These are phyloP conservation scores for Anthophora plumipes DNA, from an alignment of 2,888 invertebrate species.

Conservation along the genomic window DNA sequence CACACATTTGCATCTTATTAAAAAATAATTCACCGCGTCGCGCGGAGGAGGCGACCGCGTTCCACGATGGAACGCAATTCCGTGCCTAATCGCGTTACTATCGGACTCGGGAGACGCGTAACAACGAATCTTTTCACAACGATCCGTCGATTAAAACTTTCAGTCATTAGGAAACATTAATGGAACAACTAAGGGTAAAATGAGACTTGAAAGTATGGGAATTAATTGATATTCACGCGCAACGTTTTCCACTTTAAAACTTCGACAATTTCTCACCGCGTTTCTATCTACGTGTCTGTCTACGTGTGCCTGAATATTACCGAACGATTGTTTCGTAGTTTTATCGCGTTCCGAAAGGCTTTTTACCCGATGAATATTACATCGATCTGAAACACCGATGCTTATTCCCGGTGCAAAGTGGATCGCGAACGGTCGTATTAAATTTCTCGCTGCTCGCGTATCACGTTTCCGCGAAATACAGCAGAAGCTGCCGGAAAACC, in stretches of 20 bases:
- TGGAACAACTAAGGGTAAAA: neutral
- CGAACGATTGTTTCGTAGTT: neutral
- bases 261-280: too few species aligned
- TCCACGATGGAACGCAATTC: neutral
- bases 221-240: conserved; percentile 7
- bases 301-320: neutral
- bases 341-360: neutral
- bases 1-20: conserved; percentile 54
- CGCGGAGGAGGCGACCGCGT: neutral
- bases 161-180: conserved; percentile 23
- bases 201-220: neutral
- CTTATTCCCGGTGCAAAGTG: neutral
- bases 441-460: conserved; percentile 20
- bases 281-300: too few species aligned
- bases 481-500: conserved; percentile 11
- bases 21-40: conserved; percentile 34
- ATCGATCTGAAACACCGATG: neutral
- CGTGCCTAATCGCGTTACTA: conserved; percentile 13
- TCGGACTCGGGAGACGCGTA: neutral
- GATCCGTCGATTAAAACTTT: neutral
- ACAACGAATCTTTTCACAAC: neutral
- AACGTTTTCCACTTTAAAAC: neutral
- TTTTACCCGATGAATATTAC: neutral
- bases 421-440: conserved; percentile 19
- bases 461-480: conserved; percentile 26